Percentiles rank a stretch among this genome's conserved stretches.
phyloP scores from a whole-genome alignment of 2,797 vertebrate species.

The Tokudaia tokunoshimensis region DNA sequence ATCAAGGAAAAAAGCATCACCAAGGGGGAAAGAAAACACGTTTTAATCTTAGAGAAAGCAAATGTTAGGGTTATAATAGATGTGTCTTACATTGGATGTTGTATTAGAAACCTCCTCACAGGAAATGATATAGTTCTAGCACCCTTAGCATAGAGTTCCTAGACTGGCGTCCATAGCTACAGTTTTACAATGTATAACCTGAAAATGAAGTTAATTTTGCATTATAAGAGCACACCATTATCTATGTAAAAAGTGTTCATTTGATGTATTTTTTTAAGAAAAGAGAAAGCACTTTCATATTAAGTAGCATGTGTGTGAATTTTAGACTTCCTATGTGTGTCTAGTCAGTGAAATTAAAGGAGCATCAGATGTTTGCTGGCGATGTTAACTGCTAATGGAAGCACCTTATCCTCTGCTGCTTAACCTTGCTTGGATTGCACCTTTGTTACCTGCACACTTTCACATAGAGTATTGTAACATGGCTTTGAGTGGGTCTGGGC shows the following conservation, averaged over 20 bases:
- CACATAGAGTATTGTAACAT: conserved; percentile 85
- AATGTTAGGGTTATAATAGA: conserved; percentile 78
- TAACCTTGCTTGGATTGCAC: conserved; percentile 91
- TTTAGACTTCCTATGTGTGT: conserved; percentile 86
- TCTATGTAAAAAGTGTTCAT: conserved; percentile 85
- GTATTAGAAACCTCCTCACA: conserved; percentile 83
- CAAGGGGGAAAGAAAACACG: conserved; percentile 57
- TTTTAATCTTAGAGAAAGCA: conserved; percentile 76
- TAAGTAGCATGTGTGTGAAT: conserved; percentile 87
- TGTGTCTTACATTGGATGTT: conserved; percentile 82
- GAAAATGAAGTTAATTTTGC: conserved; percentile 85
- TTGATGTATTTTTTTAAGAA: conserved; percentile 86
- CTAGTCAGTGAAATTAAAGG: conserved; percentile 86
- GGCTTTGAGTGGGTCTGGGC: conserved; percentile 86
- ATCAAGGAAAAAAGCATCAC: conserved; percentile 69
- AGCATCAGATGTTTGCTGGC: conserved; percentile 85
- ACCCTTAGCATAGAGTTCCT: conserved; percentile 78
- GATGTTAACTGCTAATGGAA: conserved; percentile 87
- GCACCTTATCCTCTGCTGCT: conserved; percentile 92
- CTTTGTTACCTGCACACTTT: conserved; percentile 89
- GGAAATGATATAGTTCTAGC: conserved; percentile 81
- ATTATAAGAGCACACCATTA: conserved; percentile 86
- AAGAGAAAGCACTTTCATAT: conserved; percentile 88
- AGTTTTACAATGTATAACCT: conserved; percentile 80
- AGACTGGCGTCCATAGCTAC: conserved; percentile 81